These are phyloP conservation scores for Machimus atricapillus DNA, from an alignment of 2,888 invertebrate genomes.

Conservation along the genomic window DNA sequence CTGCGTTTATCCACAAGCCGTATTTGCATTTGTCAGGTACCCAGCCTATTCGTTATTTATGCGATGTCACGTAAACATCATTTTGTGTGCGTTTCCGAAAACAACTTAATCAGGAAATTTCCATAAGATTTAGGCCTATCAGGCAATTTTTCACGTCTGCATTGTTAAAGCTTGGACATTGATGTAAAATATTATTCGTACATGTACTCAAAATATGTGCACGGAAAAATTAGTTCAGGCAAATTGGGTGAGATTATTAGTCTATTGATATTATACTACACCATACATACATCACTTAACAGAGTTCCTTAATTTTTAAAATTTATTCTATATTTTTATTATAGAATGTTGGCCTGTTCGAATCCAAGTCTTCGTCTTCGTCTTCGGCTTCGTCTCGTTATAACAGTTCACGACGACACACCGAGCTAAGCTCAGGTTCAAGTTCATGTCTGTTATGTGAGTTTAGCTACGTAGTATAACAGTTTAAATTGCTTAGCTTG, in stretches of 20 bases:
- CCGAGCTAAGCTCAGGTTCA: too few relatives aligned
- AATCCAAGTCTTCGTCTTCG: too few relatives aligned
- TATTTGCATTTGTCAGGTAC: background rate
- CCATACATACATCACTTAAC: background rate
- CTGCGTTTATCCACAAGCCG: background rate
- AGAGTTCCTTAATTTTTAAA: background rate
- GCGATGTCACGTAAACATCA: background rate
- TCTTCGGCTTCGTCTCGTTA: too few relatives aligned
- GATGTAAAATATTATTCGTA: background rate
- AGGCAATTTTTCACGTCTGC: background rate
- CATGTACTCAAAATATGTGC: background rate
- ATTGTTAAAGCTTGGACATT: background rate
- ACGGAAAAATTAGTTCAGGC: background rate
- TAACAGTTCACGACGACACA: too few relatives aligned
- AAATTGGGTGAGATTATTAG: background rate
- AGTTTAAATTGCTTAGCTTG: too few relatives aligned
- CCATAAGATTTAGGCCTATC: background rate
- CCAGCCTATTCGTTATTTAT: background rate
- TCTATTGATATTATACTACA: background rate
- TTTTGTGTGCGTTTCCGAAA: background rate
- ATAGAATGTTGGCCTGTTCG: too few relatives aligned
- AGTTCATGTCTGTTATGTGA: too few relatives aligned
- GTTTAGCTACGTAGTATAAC: too few relatives aligned
- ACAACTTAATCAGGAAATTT: background rate
- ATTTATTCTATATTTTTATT: too few relatives aligned